Conservation (phyloP, 2,113 vertebrate species). For the Terrapene triunguis region DNA sequence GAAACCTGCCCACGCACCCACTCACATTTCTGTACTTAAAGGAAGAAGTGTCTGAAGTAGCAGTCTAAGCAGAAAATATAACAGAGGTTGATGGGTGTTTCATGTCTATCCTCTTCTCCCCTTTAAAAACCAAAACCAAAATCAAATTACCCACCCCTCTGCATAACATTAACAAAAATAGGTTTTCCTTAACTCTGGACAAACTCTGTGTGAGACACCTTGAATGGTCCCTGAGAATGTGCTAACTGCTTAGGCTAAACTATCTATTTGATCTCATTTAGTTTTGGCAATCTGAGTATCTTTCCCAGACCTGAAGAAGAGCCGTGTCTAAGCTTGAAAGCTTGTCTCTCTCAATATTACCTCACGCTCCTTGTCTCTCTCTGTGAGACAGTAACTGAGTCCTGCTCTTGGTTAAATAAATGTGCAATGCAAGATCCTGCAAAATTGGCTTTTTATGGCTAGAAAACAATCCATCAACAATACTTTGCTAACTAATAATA, state of each 20-base stretch:
- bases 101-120: fast-evolving
- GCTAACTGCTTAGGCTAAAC: no score
- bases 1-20: background rate
- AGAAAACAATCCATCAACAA: background rate
- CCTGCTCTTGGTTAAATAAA: background rate
- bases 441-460: background rate
- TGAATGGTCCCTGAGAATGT: no score
- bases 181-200: background rate
- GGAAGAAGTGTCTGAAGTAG: background rate
- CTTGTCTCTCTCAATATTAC: no score
- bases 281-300: no score
- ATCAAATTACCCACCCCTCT: background rate
- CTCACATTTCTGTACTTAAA: background rate
- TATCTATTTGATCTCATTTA: no score
- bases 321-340: no score
- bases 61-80: background rate
- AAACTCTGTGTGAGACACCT: background rate
- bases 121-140: fast-evolving
- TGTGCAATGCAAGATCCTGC: background rate
- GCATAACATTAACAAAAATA: background rate
- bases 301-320: no score
- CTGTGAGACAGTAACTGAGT: background rate
- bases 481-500: background rate
- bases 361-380: no score
- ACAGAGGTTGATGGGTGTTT: background rate